phyloP scores from a whole-genome alignment of 2,797 vertebrate genomes.

The Peromyscus melanophrys region DNA sequence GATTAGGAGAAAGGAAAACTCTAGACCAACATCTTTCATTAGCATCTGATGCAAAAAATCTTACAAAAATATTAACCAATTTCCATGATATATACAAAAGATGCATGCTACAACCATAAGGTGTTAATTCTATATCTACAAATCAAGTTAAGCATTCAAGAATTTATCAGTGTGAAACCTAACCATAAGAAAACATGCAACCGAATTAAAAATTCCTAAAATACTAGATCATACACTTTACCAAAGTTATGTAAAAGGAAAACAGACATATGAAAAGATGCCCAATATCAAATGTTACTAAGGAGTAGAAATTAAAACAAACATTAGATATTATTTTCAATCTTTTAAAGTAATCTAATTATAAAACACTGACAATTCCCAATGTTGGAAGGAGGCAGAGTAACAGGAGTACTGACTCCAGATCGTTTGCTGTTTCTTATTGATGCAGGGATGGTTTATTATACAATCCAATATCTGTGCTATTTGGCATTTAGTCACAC shows the following conservation, averaged over 20 bases:
- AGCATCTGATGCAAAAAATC: background rate
- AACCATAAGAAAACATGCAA: background rate
- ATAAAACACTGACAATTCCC: background rate
- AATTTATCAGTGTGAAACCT: background rate
- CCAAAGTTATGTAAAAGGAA: background rate
- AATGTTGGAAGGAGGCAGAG: background rate
- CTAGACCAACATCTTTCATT: background rate
- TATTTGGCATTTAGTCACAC: background rate
- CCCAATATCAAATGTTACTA: background rate
- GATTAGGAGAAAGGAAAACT: background rate
- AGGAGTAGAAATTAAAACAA: background rate
- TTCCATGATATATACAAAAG: background rate
- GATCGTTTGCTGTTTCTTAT: background rate
- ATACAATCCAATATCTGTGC: background rate
- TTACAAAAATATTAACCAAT: background rate
- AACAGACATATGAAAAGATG: background rate
- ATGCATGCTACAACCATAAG: background rate
- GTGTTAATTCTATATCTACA: background rate
- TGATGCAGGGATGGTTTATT: background rate
- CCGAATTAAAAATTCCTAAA: constrained; percentile 9
- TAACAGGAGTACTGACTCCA: background rate
- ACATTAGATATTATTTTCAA: background rate
- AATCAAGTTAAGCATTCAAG: background rate
- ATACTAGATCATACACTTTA: background rate
- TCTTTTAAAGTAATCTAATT: background rate